phyloP scores from a whole-genome alignment of 2,797 vertebrate genomes.

The Enteromius afrohamiltoni region DNA sequence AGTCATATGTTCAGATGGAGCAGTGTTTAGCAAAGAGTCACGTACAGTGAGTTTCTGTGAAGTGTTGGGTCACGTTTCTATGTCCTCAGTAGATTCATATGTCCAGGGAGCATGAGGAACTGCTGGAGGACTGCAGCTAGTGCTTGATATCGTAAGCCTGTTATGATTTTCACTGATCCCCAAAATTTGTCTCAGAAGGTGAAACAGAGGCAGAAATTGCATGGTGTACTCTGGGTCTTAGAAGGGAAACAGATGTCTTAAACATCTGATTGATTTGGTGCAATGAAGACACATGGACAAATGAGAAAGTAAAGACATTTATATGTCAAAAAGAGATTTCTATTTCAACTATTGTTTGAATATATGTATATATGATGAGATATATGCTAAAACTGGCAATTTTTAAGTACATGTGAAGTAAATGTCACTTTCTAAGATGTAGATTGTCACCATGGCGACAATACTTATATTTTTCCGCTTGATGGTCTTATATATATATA shows the following conservation, averaged over 20 bases:
- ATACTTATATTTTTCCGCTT: conserved; percentile 26
- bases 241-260: neutral
- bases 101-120: conserved; percentile 65
- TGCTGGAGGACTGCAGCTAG: conserved; percentile 56
- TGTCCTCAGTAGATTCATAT: conserved; percentile 45
- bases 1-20: neutral
- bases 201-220: conserved; percentile 52
- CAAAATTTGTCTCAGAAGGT: conserved; percentile 55
- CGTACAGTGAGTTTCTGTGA: conserved; percentile 29
- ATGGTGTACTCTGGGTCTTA: neutral
- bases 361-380: neutral
- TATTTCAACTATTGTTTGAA: neutral
- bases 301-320: neutral
- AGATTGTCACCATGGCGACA: conserved; percentile 10
- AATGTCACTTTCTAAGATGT: conserved; percentile 4
- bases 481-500: conserved; percentile 8
- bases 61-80: conserved; percentile 28
- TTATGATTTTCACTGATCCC: conserved; percentile 19
- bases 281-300: neutral
- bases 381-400: neutral
- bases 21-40: conserved; percentile 29
- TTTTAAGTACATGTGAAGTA: neutral
- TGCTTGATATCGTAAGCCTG: conserved; percentile 68
- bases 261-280: neutral
- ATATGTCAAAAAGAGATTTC: neutral